A percentile compares a stretch with the other conserved stretches of the same genome.
These are phyloP conservation scores for Cynopterus sphinx DNA, from an alignment of 2,797 vertebrate genomes.

Conservation along the genomic window DNA sequence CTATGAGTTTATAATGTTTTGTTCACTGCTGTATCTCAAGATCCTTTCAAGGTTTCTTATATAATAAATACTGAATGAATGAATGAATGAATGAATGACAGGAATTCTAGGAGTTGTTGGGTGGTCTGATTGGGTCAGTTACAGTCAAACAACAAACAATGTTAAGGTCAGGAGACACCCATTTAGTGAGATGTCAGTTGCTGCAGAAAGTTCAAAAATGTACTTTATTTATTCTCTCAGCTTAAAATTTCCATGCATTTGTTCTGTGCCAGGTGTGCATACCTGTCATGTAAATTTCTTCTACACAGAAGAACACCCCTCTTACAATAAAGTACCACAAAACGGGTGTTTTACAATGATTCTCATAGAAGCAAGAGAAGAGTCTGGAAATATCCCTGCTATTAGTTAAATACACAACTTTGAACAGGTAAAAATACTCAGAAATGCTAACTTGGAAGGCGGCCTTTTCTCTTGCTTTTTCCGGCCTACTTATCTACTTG, in stretches of 20 bases:
- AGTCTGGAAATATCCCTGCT: constrained; percentile 15
- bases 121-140: background rate
- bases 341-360: background rate
- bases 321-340: background rate
- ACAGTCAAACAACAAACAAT: background rate
- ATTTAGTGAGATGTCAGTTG: background rate
- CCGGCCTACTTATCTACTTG: background rate
- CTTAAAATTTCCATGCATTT: constrained; percentile 11
- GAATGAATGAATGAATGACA: background rate
- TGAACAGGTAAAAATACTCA: constrained; percentile 1
- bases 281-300: background rate
- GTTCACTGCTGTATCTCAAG: background rate
- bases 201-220: background rate
- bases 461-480: constrained; percentile 15
- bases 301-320: background rate
- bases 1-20: background rate
- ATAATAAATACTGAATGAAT: background rate
- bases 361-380: background rate
- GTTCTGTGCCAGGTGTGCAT: background rate
- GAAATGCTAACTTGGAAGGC: background rate
- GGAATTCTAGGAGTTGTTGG: background rate
- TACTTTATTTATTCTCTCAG: background rate
- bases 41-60: background rate
- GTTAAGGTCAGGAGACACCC: background rate
- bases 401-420: background rate